Base-by-base conservation (phyloP, 2,888 invertebrate genomes). In the Drosophila algonquin region DNA sequence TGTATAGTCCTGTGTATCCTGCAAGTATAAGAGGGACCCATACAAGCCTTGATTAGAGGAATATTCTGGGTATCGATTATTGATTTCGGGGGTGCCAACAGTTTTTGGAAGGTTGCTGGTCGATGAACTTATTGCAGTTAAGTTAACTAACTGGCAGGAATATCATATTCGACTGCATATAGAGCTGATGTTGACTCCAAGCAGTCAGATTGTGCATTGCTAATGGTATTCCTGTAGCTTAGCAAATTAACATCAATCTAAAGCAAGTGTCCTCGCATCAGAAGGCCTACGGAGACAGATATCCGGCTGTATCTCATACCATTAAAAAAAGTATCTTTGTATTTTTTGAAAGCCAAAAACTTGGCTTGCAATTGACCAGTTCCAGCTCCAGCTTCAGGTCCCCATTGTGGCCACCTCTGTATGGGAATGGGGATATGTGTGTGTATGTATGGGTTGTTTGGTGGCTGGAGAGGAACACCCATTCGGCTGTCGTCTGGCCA, bases 361-460 rank as follows among this genome's bases (percentile, higher is more conserved):
- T 86, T 88, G 88, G 83, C 83, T 87, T 82, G 83, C 83, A 83
- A 83, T 83, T 87, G 83, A 83, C 83, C 83, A 83, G 65, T 3
- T 24, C 24, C 24, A 24, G 24, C 6, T 6, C 0, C 7, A 27
- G 27, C 6, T 27, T 7, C 27, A 77, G 80, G 57, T 83, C 63
- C 81, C 82, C 79, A 81, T 82, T 87, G 79, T 78, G 68, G 69
- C 68, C 55, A 40, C 32, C 54, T 53, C 65, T 61, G 74, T 68
- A 2, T 14, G 35, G 35, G 14, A 35, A 35, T 5, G 40, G 12
- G 5, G 0, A 40, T 40, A 14, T 3, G 32, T 24, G 3, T 32
- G 9, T 14, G 40, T 14, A 14, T 14, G 40, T 40, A n/a, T 40
- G 40, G 40, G 12, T 14, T 35, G 35, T 35, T 44, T 59, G 60